Evolutionary conservation across 2,888 invertebrate genomes (phyloP), one percentile per base, ranked within the genome.

Genomic region (Craniophora ligustri): DNA sequence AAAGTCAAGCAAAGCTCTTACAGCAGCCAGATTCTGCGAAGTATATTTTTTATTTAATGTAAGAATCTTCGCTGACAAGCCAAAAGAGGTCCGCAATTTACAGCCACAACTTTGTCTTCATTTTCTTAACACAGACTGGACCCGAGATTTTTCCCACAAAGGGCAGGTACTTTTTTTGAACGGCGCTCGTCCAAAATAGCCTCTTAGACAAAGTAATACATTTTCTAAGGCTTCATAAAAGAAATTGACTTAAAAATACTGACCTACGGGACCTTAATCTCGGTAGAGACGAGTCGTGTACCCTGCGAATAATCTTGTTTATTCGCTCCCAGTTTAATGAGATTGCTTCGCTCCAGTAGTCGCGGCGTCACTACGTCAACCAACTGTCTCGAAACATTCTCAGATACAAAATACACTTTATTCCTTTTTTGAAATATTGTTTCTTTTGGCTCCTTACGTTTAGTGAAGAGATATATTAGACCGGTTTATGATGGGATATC

Each of bases 231-330:
- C 47, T 62, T 57, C 62, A 62, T 74, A 76, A 76, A 75, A 67
- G 63, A 72, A 72, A 79, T 76, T 79, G 79, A 78, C 75, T 78
- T 67, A 71, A 78, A 72, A 76, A 73, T 70, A 71, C 63, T 70
- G 66, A 72, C 69, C 65, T 63, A 67, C 66, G 63, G 53, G 55
- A 58, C 59, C 75, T 72, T 77, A 79, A 80, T 79, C 76, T 76
- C 45, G 62, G 58, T 50, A 28, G 51, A 66, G 53, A 54, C 51
- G 60, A 61, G 72, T 67, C 72, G 73, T 67, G 75, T 68, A 64
- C 68, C 62, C 53, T 57, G 56, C 58, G 58, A 77, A 76, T 80
- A 81, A 78, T 79, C 78, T 78, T 78, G 76, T 84, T 84, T 82
- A 81, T 82, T 78, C 67, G 61, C 63, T 72, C 51, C 63, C 67